Conservation (phyloP, 2,888 invertebrate genomes). For the Disparrhopalites patrizii region DNA sequence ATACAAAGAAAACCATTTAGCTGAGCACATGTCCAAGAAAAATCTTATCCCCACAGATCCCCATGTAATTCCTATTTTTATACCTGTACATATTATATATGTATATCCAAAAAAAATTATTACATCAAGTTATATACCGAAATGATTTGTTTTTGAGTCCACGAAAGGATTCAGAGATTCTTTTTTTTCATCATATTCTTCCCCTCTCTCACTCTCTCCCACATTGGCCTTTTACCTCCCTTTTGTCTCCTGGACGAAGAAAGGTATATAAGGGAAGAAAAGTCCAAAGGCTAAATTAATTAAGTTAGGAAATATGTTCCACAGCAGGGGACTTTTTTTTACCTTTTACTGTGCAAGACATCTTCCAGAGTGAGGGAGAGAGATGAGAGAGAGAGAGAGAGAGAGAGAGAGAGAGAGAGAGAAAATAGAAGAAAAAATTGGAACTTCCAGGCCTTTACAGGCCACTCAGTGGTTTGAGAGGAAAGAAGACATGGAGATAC, state of each 20-base stretch:
- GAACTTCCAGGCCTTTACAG: slow-evolving; percentile 4
- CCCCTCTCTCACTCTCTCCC: background rate
- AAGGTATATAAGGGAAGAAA: slow-evolving; percentile 5
- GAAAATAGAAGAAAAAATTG: background rate
- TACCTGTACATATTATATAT: too few relatives aligned
- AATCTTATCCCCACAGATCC: too few relatives aligned
- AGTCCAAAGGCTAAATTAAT: slow-evolving; percentile 29
- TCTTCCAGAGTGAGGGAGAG: too few relatives aligned
- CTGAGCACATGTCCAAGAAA: too few relatives aligned
- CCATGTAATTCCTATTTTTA: too few relatives aligned
- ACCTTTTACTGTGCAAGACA: slow-evolving; percentile 7
- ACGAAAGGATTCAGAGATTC: background rate
- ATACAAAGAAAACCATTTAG: too few relatives aligned
- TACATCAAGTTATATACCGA: too few relatives aligned
- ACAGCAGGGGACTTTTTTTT: slow-evolving; percentile 27
- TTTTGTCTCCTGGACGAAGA: background rate
- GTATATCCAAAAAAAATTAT: too few relatives aligned
- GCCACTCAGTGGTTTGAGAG: too few relatives aligned
- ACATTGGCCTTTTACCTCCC: background rate
- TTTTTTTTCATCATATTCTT: background rate
- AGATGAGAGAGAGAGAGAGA: slow-evolving; percentile 10
- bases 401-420: background rate
- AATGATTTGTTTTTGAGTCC: too few relatives aligned
- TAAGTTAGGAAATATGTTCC: slow-evolving; percentile 29
- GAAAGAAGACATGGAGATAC: slow-evolving; percentile 3